Base-by-base conservation (phyloP, 2,888 invertebrate species). In the Matsumyia berberina region DNA sequence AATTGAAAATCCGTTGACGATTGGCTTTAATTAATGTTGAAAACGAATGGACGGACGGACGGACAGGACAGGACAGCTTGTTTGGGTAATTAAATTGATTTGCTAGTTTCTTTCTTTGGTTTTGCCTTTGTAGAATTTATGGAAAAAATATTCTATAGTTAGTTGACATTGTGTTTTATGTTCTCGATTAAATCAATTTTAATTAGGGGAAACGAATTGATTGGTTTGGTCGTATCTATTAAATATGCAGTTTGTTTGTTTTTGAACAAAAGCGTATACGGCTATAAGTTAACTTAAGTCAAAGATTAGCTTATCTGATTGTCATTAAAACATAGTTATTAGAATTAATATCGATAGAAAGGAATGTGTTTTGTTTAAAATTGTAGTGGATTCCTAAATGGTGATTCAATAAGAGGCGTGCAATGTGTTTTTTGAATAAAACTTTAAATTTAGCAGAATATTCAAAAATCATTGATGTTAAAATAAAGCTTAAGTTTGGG, bases 1-100 rank as follows among this genome's bases (percentile, higher is more conserved):
- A 85, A 85, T 85, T 85, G 80, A 85, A 85, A 85, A 85, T 80
- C 76, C 42, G 80, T 76, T 55, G 85, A 85, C 80, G 73, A 79
- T 79, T 79, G 79, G 73, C 67, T 83, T 24, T 83, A 83, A 83
- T 79, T 83, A 79, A 83, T 83, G 74, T 51, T 58, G 64, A 70
- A n/a, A 79, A 66, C 58, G 29, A 69, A 60, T 79, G 57, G 83
- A n/a, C n/a, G n/a, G n/a, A n/a, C n/a, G n/a, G n/a, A n/a, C n/a
- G n/a, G n/a, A n/a, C n/a, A n/a, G n/a, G n/a, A n/a, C n/a, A n/a
- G n/a, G n/a, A 62, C 67, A 62, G 51, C 57, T 78, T 73, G 74
- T 44, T 57, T 62, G 24, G 67, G 74, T 64, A 69, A 79, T 79
- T 85, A 74, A 74, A 74, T 82, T 79, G 79, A 85, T 85, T 79